phyloP scores from a whole-genome alignment of 2,113 vertebrate genomes.

The Callaeas wilsoni region DNA sequence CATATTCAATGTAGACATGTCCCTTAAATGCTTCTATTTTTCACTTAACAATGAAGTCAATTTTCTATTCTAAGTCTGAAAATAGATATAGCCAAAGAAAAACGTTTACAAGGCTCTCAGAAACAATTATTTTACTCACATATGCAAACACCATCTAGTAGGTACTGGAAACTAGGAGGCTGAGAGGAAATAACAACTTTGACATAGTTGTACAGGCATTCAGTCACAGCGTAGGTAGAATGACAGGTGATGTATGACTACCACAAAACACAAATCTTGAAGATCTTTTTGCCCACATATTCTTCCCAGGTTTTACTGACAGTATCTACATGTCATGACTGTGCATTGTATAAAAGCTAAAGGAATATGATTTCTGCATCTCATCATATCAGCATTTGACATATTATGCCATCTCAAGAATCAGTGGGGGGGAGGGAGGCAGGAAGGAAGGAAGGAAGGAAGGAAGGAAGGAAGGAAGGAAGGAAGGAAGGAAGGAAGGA shows the following conservation, averaged over 20 bases:
- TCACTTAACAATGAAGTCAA: neutral
- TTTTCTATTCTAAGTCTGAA: neutral
- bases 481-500: neutral
- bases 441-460: neutral
- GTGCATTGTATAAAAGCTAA: neutral
- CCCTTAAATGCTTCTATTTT: conserved; percentile 20
- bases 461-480: neutral
- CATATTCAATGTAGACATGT: neutral
- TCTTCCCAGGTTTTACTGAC: neutral
- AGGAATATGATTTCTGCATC: neutral
- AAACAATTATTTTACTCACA: neutral
- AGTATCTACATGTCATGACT: neutral
- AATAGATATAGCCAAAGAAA: neutral
- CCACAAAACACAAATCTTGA: neutral
- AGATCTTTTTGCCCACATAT: neutral
- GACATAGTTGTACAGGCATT: neutral
- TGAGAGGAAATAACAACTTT: neutral
- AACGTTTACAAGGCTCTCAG: neutral
- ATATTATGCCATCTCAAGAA: neutral
- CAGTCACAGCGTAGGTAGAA: neutral
- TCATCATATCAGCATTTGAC: neutral
- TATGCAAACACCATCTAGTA: neutral
- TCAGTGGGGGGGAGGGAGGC: neutral
- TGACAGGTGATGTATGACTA: neutral
- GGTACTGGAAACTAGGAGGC: neutral